phyloP scores from a whole-genome alignment of 1,140 invertebrate genomes.

The Homarus americanus region DNA sequence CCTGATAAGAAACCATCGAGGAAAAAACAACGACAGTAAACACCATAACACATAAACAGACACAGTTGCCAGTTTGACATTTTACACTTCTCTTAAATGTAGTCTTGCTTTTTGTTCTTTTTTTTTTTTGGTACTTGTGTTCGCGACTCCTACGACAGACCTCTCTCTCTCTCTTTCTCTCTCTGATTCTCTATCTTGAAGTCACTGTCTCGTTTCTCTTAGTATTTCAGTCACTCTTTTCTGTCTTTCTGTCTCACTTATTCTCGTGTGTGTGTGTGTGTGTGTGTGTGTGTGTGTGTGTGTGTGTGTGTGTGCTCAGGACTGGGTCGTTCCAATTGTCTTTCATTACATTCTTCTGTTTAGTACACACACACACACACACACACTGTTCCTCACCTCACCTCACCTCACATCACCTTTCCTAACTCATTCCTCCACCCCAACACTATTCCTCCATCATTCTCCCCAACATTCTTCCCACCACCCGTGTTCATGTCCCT shows the following conservation, averaged over 20 bases:
- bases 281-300: neutral
- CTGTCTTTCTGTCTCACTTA: neutral
- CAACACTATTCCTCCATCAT: neutral
- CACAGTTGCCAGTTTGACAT: neutral
- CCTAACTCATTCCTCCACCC: neutral
- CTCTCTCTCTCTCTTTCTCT: constrained; percentile 25
- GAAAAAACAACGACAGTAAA: too few species aligned
- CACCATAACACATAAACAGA: too few species aligned
- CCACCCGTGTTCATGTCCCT: neutral
- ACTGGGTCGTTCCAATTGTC: neutral
- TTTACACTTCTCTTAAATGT: neutral
- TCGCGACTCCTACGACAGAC: neutral
- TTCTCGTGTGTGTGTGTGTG: neutral
- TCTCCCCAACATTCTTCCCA: neutral
- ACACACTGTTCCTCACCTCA: neutral
- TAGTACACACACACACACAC: neutral
- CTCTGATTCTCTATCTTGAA: neutral
- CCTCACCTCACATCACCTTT: neutral
- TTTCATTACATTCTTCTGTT: neutral
- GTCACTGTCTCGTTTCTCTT: neutral
- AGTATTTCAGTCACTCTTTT: neutral
- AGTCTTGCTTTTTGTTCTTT: too few species aligned
- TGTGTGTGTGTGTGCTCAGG: neutral
- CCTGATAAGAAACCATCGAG: too few species aligned
- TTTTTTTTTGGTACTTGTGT: too few species aligned